These are phyloP conservation scores for Escarpia spicata DNA, from an alignment of 2,888 invertebrate genomes.

Conservation along the genomic window DNA sequence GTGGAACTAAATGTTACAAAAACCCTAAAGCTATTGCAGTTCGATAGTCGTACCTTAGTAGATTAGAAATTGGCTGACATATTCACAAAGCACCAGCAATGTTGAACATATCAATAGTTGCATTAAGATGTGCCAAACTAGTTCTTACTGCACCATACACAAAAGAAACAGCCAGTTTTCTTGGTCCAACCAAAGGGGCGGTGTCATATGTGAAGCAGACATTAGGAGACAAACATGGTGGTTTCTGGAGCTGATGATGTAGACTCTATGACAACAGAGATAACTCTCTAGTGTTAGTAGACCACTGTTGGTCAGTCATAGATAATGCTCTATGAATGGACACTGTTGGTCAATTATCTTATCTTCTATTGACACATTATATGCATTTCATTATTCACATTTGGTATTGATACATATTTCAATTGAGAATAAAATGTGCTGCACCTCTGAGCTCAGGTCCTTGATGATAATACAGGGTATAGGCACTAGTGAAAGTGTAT, in stretches of 20 bases:
- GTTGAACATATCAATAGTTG: not conserved
- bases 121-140: not conserved
- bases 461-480: too few species aligned
- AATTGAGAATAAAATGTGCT: not conserved
- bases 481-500: too few species aligned
- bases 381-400: not conserved
- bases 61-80: not conserved
- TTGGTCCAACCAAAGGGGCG: not conserved
- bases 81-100: not conserved
- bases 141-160: not conserved
- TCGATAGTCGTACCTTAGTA: not conserved
- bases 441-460: too few species aligned
- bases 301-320: not conserved
- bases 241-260: not conserved
- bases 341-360: constrained; percentile 6
- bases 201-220: not conserved
- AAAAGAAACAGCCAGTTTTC: not conserved
- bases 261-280: not conserved
- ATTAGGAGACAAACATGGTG: not conserved
- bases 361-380: not conserved
- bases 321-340: too few species aligned
- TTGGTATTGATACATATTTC: not conserved
- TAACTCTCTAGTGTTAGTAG: not conserved
- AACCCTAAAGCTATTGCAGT: not conserved
- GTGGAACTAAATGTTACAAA: not conserved